Evolutionary conservation across 1,140 invertebrate species (phyloP).

Genomic region (Musca vetustissima): DNA sequence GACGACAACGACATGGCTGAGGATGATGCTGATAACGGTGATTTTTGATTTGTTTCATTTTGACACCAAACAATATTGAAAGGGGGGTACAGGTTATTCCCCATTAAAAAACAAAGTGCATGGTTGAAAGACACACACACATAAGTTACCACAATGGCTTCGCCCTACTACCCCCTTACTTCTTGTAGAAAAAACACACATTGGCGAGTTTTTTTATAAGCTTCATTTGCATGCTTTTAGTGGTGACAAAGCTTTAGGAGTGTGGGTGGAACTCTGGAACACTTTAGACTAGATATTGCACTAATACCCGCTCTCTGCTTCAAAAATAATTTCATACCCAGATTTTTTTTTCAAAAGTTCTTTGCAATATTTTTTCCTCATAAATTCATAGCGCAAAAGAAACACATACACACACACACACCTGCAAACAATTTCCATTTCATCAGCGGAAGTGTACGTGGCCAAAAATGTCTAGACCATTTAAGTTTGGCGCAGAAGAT

Average conservation of each 20-base stretch:
- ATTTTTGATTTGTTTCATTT: slow-evolving; percentile 22
- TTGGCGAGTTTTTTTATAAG: neutral
- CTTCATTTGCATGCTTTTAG: slow-evolving; percentile 23
- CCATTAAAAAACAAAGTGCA: too few relatives aligned
- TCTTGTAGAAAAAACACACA: too few relatives aligned
- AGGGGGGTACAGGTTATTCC: too few relatives aligned
- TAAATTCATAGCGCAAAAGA: neutral
- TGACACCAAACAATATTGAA: neutral
- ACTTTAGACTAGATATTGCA: slow-evolving; percentile 17
- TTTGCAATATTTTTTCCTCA: too few relatives aligned
- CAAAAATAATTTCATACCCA: too few relatives aligned
- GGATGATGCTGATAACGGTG: neutral
- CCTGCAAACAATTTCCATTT: slow-evolving; percentile 3
- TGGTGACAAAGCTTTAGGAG: neutral
- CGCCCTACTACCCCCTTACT: too few relatives aligned
- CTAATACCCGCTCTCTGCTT: too few relatives aligned
- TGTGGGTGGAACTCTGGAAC: neutral
- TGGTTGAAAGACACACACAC: too few relatives aligned
- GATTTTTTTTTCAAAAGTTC: too few relatives aligned
- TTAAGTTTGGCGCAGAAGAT: neutral
- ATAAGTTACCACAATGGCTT: too few relatives aligned
- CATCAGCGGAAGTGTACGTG: slow-evolving; percentile 18
- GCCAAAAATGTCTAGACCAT: slow-evolving; percentile 24
- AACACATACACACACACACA: neutral
- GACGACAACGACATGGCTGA: neutral